Evolutionary conservation across 2,888 invertebrate species (phyloP), one percentile per base, ranked within the genome.

Genomic region (Melipona bicolor): DNA sequence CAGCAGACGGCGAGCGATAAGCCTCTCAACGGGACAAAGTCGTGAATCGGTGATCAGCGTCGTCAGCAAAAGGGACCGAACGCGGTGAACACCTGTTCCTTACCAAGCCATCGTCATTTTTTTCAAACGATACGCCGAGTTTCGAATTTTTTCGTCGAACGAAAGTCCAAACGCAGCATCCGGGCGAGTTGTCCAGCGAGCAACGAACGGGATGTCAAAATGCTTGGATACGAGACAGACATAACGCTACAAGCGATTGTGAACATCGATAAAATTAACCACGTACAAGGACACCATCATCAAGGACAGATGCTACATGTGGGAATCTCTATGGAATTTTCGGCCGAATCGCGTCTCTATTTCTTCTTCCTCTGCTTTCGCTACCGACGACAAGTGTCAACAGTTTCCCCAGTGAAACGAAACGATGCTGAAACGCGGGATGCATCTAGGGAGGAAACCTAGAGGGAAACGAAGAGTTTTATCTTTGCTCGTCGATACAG

Each of bases 1-100:
- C 89, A 90, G 84, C 73, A 79, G 71, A 71, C 50, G 32, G 84
- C 86, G 89, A 89, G 84, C 86, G 89, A 89, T 89, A 89, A 86
- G 75, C 59, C 59, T 36, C 62, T 36, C 21, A 54, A 68, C 78
- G 71, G 84, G 76, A 87, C 81, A 68, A 80, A 87, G 86, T 77
- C 77, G 85, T 75, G 87, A 82, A 90, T 90, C 83, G 59, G 86
- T 84, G 86, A 88, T 88, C 89, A 79, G 81, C 87, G 17, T 77
- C 72, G 90, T 90, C 89, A 90, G 89, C 89, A 43, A 85, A 87
- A 80, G 70, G 59, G 77, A 67, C 69, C 77, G 81, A 83, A 70
- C 83, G 74, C 36, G 64, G 77, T 59, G 87, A 86, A 89, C 89
- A 89, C 89, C 89, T 90, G 90, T 89, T 87, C 81, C 36, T 59